Conservation (phyloP, 1,140 invertebrate species). For the Littorina saxatilis region DNA sequence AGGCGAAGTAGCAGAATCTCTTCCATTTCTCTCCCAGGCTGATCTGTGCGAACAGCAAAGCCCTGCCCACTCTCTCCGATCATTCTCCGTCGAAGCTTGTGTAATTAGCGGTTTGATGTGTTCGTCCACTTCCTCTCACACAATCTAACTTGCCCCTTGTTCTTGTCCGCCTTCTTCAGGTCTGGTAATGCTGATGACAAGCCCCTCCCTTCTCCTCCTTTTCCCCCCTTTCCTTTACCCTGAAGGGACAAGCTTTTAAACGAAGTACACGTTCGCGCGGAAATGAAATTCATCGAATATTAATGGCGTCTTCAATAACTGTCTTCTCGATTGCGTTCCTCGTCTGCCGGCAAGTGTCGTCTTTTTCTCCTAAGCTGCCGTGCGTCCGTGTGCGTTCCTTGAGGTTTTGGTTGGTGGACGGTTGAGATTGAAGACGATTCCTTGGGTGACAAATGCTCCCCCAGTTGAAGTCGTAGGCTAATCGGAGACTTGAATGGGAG, state of each 20-base stretch:
- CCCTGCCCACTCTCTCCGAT: too few species aligned
- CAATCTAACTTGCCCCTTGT: too few species aligned
- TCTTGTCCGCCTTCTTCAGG: background rate
- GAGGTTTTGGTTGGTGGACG: background rate
- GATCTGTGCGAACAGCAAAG: too few species aligned
- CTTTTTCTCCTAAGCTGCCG: background rate
- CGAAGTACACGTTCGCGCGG: background rate
- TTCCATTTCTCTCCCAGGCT: too few species aligned
- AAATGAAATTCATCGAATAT: slow-evolving; percentile 39
- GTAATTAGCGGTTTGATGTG: too few species aligned
- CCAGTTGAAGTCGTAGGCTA: background rate
- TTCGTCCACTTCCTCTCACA: too few species aligned
- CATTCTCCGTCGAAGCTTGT: too few species aligned
- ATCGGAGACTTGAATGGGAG: too few species aligned
- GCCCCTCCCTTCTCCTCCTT: background rate
- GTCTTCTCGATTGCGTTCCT: slow-evolving; percentile 18
- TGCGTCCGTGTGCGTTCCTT: background rate
- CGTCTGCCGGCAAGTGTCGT: background rate
- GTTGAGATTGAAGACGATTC: background rate
- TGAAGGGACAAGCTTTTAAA: slow-evolving; percentile 13
- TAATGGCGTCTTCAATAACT: slow-evolving; percentile 37
- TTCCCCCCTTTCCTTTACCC: background rate
- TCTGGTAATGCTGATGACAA: too few species aligned
- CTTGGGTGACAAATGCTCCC: background rate
- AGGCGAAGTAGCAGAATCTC: too few species aligned